Conservation (phyloP, 2,113 vertebrate species). For the Microcebus ravelobensis region DNA sequence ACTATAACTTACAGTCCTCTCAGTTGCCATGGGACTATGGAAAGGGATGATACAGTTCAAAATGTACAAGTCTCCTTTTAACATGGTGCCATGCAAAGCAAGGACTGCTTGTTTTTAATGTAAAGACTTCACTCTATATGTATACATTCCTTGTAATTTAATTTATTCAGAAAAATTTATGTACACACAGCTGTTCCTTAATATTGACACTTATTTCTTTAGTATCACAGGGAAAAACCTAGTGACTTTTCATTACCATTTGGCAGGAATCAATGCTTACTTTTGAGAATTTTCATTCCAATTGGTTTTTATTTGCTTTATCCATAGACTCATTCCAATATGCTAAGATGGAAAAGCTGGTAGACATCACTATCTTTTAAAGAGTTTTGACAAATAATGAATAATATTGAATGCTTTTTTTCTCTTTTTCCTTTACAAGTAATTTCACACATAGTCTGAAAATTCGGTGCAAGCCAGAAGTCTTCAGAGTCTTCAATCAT, state of each 20-base stretch:
- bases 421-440: not conserved
- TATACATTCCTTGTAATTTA: constrained; percentile 12
- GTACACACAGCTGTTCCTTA: not conserved
- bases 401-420: not conserved
- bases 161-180: constrained; percentile 13
- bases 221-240: not conserved
- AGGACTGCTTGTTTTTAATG: not conserved
- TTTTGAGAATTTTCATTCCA: not conserved
- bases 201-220: not conserved
- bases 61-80: not conserved
- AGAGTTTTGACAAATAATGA: constrained; percentile 7
- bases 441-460: not conserved
- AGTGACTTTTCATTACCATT: not conserved
- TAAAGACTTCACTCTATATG: not conserved
- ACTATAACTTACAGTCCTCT: not conserved
- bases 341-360: not conserved
- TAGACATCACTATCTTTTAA: not conserved
- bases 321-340: not conserved
- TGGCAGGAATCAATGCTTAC: not conserved
- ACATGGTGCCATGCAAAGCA: not conserved
- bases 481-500: constrained; percentile 33
- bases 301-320: constrained; percentile 3
- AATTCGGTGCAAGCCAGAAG: not conserved
- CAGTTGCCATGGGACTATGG: not conserved
- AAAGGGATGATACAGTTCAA: not conserved